Conservation (phyloP, 2,888 invertebrate genomes). For the Actias luna region DNA sequence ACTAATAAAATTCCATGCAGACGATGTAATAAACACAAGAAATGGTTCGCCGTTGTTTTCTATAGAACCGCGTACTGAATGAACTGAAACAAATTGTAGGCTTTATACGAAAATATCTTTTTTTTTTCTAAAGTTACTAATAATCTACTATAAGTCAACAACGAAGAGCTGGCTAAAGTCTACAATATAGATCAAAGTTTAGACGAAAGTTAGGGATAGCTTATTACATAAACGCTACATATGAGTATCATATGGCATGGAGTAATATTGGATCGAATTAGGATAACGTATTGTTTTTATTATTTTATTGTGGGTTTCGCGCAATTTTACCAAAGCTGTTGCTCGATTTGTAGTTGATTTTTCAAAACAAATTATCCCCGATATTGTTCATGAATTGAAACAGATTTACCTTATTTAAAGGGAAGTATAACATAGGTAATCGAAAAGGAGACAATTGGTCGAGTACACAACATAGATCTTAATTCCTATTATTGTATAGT, state of each 20-base stretch:
- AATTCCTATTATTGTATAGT: constrained; percentile 74
- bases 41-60: background rate
- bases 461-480: constrained; percentile 51
- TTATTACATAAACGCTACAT: constrained; percentile 44
- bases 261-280: background rate
- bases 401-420: constrained; percentile 4
- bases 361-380: constrained; percentile 32
- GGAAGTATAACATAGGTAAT: constrained; percentile 10
- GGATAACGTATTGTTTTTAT: background rate
- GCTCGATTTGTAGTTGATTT: background rate
- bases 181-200: constrained; percentile 56
- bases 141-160: constrained; percentile 70
- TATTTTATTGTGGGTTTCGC: background rate
- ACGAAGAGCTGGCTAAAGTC: constrained; percentile 70
- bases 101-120: constrained; percentile 75
- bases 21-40: constrained; percentile 71
- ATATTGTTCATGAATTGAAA: constrained; percentile 32
- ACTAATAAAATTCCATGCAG: constrained; percentile 36
- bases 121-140: constrained; percentile 59
- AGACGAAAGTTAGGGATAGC: constrained; percentile 55
- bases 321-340: background rate
- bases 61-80: background rate
- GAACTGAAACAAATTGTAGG: constrained; percentile 36
- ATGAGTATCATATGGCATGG: constrained; percentile 8
- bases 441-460: constrained; percentile 46